Evolutionary conservation across 1,140 invertebrate species (phyloP).

Genomic region (Mactra quadrangularis): DNA sequence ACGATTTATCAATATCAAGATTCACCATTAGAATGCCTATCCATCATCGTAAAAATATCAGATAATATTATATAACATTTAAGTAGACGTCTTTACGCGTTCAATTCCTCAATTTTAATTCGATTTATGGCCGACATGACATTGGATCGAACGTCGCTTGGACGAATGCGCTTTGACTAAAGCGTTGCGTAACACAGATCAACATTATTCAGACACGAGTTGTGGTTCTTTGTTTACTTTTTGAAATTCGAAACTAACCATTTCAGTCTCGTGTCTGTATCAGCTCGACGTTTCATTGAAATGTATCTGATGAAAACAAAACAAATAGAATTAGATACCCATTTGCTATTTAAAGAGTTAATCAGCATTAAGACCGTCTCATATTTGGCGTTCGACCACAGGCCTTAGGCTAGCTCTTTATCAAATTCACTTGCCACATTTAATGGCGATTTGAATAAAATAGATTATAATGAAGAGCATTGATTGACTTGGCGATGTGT

Average conservation of each 20-base stretch:
- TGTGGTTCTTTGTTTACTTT: neutral
- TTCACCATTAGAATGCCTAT: too few relatives aligned
- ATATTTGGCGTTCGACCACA: constrained; percentile 11
- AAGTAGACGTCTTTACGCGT: too few relatives aligned
- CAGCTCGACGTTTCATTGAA: constrained; percentile 11
- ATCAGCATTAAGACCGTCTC: constrained; percentile 50
- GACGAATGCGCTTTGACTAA: too few relatives aligned
- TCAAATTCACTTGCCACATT: constrained; percentile 46
- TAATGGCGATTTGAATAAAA: constrained; percentile 50
- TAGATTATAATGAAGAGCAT: constrained; percentile 30
- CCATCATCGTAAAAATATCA: too few relatives aligned
- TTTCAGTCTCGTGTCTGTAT: constrained; percentile 1
- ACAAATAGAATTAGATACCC: constrained; percentile 53
- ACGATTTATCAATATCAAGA: too few relatives aligned
- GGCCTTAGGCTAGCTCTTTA: constrained; percentile 40
- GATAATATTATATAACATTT: too few relatives aligned
- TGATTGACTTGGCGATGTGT: constrained; percentile 20
- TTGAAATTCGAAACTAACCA: neutral
- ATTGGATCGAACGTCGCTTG: too few relatives aligned
- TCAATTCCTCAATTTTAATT: too few relatives aligned
- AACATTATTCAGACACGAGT: neutral
- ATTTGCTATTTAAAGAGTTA: constrained; percentile 55
- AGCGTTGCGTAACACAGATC: too few relatives aligned
- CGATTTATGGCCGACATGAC: too few relatives aligned
- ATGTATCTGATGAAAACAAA: constrained; percentile 45